phyloP scores from a whole-genome alignment of 1,140 invertebrate species.

The Brachystomella parvula region DNA sequence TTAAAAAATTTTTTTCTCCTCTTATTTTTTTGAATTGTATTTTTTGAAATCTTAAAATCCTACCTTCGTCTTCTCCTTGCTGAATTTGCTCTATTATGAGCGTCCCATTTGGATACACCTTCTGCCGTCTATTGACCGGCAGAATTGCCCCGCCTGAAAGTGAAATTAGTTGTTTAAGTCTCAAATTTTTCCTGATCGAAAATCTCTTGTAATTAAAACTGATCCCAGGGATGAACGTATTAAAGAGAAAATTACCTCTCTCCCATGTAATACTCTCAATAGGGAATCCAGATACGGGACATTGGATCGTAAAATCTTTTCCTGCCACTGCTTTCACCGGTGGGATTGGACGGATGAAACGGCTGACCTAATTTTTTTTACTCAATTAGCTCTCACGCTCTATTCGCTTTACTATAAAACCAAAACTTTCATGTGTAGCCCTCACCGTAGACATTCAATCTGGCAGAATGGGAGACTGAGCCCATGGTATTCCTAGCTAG shows the following conservation, averaged over 20 bases:
- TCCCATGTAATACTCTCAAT: constrained; percentile 48
- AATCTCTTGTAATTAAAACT: background rate
- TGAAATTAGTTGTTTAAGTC: constrained; percentile 39
- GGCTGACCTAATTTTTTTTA: constrained; percentile 56
- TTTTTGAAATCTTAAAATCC: too few relatives aligned
- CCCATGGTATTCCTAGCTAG: constrained; percentile 72
- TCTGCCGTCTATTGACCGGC: constrained; percentile 71
- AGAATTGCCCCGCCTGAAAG: constrained; percentile 41
- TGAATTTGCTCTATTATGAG: constrained; percentile 64
- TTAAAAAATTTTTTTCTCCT: too few relatives aligned
- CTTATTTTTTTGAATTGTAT: too few relatives aligned
- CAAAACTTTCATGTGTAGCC: background rate
- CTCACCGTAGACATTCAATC: constrained; percentile 79
- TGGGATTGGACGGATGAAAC: constrained; percentile 68
- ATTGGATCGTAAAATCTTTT: constrained; percentile 65
- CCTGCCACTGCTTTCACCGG: constrained; percentile 79
- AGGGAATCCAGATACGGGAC: constrained; percentile 65
- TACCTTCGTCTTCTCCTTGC: constrained; percentile 45
- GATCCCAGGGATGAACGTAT: too few relatives aligned
- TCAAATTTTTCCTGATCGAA: constrained; percentile 40
- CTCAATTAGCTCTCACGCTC: background rate
- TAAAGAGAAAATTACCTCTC: constrained; percentile 44
- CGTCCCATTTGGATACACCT: constrained; percentile 59
- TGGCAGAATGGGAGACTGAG: constrained; percentile 64
- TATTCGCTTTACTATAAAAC: background rate